Conservation (phyloP, 2,113 vertebrate species). For the Protomyctophum bolini region DNA sequence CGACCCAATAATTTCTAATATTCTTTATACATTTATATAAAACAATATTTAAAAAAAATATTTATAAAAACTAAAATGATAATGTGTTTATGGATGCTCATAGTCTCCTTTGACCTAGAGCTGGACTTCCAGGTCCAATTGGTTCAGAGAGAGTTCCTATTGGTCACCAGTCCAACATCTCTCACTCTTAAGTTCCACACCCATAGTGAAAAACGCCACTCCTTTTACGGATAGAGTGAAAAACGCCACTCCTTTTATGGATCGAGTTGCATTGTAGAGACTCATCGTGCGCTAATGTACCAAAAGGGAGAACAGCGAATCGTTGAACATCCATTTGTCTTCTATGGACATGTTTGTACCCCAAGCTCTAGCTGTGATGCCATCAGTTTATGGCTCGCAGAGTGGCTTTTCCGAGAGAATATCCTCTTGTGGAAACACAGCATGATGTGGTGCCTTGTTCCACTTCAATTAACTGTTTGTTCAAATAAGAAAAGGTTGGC, state of each 20-base stretch:
- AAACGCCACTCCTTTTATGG: slow-evolving; percentile 39
- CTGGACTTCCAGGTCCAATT: slow-evolving; percentile 34
- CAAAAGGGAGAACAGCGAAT: slow-evolving; percentile 50
- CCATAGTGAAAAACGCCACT: slow-evolving; percentile 43
- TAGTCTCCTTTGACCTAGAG: not conserved
- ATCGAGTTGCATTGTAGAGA: slow-evolving; percentile 40
- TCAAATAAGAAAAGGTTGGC: slow-evolving; percentile 56
- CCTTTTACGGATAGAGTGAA: slow-evolving; percentile 33
- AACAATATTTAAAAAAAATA: slow-evolving; percentile 67
- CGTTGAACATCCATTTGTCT: slow-evolving; percentile 39
- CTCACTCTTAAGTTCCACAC: slow-evolving; percentile 18
- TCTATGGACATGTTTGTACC: slow-evolving; percentile 51
- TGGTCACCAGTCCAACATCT: slow-evolving; percentile 51
- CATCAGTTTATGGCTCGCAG: slow-evolving; percentile 65
- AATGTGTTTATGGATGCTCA: slow-evolving; percentile 54
- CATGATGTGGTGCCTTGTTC: slow-evolving; percentile 12
- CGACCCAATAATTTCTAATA: slow-evolving; percentile 58
- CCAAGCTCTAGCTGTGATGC: slow-evolving; percentile 23
- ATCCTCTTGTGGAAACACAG: slow-evolving; percentile 32
- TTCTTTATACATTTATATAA: slow-evolving; percentile 71
- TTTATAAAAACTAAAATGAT: slow-evolving; percentile 72
- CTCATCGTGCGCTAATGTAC: slow-evolving; percentile 58
- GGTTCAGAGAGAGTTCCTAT: slow-evolving; percentile 27
- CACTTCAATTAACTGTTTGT: slow-evolving; percentile 38
- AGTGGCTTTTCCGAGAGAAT: slow-evolving; percentile 42